Evolutionary conservation across 2,888 invertebrate species (phyloP), one percentile per base, ranked within the genome.

Genomic region (Busseola fusca): DNA sequence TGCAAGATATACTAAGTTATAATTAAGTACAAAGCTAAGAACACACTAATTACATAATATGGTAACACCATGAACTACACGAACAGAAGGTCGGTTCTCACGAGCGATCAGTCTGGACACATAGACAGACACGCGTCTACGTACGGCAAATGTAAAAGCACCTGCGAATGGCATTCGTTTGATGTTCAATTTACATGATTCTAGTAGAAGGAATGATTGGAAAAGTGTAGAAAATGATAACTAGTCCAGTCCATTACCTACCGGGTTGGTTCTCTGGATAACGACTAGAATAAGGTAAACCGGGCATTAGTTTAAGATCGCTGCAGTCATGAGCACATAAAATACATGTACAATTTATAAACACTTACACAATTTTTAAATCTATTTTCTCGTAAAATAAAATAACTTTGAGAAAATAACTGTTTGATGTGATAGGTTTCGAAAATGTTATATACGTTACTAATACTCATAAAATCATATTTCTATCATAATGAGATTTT

Each of bases 41-140:
- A 80, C 76, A 83, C 58, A 78, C 80, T 84, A 83, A 83, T 87
- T 84, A 81, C 72, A 74, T 76, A 79, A 80, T 84, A 78, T 83
- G 81, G 72, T n/a, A n/a, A 52, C 21, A 37, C 10, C 9, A 70
- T 16, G 3, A 27, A 50, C 45, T 40, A 30, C 16, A 16, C 5
- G 45, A 30, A 12, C 52, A 74, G 77, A 77, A 74, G 52, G 58
- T 25, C 0, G 0, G 30, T 4, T n/a, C 21, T 1, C 14, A 40
- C 4, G 10, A 57, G 21, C 3, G 6, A 40, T 16, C 4, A 62
- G 40, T 18, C 4, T 18, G 25, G 3, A 37, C 59, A 40, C 37
- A 18, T 10, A 2, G 5, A 18, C 10, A 2, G n/a, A 25, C n/a
- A 58, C 58, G 4, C 16, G 7, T 7, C 7, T 21, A 14, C 12